These are phyloP conservation scores for Porites lutea DNA, from an alignment of 64 coral and sea anemone species.

Conservation along the genomic window DNA sequence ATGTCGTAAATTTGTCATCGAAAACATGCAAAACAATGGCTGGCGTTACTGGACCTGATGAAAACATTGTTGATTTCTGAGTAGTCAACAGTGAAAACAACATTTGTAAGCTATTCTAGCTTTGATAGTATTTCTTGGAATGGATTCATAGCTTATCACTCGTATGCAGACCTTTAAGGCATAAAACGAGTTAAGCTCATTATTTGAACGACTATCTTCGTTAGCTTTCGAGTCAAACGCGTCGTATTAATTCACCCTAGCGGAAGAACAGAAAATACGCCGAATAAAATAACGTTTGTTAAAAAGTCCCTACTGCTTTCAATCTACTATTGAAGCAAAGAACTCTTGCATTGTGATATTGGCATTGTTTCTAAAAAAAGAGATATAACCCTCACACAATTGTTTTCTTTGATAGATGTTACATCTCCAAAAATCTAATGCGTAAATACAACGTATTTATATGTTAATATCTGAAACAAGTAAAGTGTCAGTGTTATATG, in stretches of 20 bases:
- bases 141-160: neutral
- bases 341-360: neutral
- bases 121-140: neutral
- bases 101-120: no score
- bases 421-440: conserved; percentile 45
- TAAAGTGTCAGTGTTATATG: conserved; percentile 33
- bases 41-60: no score
- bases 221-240: neutral
- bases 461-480: conserved; percentile 25
- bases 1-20: no score
- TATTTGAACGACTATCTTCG: neutral
- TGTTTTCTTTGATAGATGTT: conserved; percentile 13
- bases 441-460: conserved; percentile 7
- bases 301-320: neutral
- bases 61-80: no score
- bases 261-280: neutral
- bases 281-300: neutral
- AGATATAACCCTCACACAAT: no score
- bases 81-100: no score
- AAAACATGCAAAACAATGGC: no score
- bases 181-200: neutral
- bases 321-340: neutral
- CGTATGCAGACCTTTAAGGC: neutral
- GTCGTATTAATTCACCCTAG: neutral
- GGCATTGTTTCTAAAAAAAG: no score